A percentile compares a stretch with the other conserved stretches of the same genome.
Evolutionary conservation across 2,113 vertebrate species (phyloP).

Genomic region (Coryphaenoides rupestris): DNA sequence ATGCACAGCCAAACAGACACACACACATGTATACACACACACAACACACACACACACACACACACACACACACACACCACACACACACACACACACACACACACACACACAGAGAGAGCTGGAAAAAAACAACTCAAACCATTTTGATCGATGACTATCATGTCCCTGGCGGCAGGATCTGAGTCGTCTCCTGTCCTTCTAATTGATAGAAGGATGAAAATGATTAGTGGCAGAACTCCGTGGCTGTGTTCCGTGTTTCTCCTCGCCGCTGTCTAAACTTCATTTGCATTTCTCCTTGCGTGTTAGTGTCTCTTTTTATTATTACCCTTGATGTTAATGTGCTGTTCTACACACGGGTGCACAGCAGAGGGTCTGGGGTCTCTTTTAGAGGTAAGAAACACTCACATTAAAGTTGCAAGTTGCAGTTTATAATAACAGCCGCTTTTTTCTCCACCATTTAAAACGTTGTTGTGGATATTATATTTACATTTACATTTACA

Average conservation of each 20-base stretch:
- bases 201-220: not conserved
- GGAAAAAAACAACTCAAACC: not conserved
- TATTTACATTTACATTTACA: no score
- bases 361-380: no score
- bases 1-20: slow-evolving; percentile 3
- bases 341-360: no score
- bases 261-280: not conserved
- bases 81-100: slow-evolving; percentile 1
- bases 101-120: not conserved
- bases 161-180: not conserved
- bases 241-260: not conserved
- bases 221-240: not conserved
- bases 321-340: no score
- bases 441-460: no score
- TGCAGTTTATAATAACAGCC: no score
- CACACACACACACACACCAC: not conserved
- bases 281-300: no score
- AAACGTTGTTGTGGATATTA: no score
- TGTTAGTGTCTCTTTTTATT: no score
- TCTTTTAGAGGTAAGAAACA: no score
- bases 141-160: not conserved
- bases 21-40: slow-evolving; percentile 11
- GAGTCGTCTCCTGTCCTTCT: not conserved
- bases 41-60: not conserved
- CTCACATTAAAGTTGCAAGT: no score